Percentiles rank a stretch among this genome's conserved stretches.
These are phyloP conservation scores for Vireo altiloquus DNA, from an alignment of 2,113 vertebrate species.

Conservation along the genomic window DNA sequence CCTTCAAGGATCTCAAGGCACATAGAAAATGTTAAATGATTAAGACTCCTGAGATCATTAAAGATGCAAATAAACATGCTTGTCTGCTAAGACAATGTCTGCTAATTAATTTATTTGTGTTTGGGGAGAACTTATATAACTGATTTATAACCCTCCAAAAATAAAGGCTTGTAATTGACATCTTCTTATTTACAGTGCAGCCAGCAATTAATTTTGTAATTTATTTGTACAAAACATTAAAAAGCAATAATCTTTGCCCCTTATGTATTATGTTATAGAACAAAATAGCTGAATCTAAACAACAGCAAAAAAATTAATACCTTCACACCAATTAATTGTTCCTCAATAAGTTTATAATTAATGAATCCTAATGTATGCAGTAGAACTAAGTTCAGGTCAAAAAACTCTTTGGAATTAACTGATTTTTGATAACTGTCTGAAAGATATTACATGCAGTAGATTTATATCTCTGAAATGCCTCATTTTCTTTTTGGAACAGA, in stretches of 20 bases:
- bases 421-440: not conserved
- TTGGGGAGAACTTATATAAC: not conserved
- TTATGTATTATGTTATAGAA: not conserved
- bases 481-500: not conserved
- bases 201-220: constrained; percentile 27
- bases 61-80: constrained; percentile 36
- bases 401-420: not conserved
- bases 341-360: not conserved
- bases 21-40: constrained; percentile 7
- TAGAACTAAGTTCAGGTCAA: not conserved
- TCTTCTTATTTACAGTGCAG: constrained; percentile 12
- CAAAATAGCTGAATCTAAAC: not conserved
- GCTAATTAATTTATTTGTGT: constrained; percentile 35
- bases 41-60: constrained; percentile 24
- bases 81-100: constrained; percentile 26
- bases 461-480: not conserved
- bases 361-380: not conserved
- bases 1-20: constrained; percentile 9
- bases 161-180: constrained; percentile 4
- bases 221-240: constrained; percentile 34
- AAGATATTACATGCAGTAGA: not conserved
- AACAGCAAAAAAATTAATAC: not conserved
- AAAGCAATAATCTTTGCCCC: not conserved
- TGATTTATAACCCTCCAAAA: constrained; percentile 16
- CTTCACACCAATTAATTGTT: not conserved